Conservation (phyloP, 23 tunicate species). For the Trididemnum nubilum region DNA sequence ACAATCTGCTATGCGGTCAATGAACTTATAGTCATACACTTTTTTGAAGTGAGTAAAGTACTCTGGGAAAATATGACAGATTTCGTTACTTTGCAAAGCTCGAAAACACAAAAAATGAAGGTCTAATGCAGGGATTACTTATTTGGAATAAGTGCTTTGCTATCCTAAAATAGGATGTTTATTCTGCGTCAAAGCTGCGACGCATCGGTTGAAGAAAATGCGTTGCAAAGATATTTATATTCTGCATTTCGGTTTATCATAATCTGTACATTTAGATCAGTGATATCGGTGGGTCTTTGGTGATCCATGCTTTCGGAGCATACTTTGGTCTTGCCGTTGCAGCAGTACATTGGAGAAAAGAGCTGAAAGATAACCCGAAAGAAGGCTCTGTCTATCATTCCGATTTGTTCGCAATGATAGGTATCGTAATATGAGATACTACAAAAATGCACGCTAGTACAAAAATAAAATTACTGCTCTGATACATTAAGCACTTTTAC, state of each 20-base stretch:
- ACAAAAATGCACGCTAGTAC: background rate
- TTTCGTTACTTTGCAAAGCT: too few species aligned
- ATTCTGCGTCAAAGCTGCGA: too few species aligned
- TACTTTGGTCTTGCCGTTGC: conserved; percentile 90
- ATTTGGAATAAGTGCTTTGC: too few species aligned
- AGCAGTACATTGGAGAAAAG: conserved; percentile 60
- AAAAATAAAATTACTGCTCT: background rate
- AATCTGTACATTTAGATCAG: conserved; percentile 79
- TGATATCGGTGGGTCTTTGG: conserved; percentile 91
- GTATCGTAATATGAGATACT: conserved; percentile 31
- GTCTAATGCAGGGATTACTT: too few species aligned
- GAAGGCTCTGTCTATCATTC: conserved; percentile 91
- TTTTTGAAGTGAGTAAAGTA: conserved; percentile 39
- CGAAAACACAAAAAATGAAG: too few species aligned
- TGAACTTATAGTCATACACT: conserved; percentile 51
- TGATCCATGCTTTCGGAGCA: conserved; percentile 88
- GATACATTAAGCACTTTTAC: too few species aligned
- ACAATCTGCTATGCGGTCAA: conserved; percentile 64
- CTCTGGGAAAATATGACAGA: too few species aligned
- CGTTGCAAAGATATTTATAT: too few species aligned
- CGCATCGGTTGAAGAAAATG: too few species aligned
- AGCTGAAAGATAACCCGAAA: conserved; percentile 43
- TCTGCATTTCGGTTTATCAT: too few species aligned
- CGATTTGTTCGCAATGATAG: conserved; percentile 93
- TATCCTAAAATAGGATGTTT: too few species aligned